Conservation (phyloP, 2,797 vertebrate species). For the Micromesistius poutassou region DNA sequence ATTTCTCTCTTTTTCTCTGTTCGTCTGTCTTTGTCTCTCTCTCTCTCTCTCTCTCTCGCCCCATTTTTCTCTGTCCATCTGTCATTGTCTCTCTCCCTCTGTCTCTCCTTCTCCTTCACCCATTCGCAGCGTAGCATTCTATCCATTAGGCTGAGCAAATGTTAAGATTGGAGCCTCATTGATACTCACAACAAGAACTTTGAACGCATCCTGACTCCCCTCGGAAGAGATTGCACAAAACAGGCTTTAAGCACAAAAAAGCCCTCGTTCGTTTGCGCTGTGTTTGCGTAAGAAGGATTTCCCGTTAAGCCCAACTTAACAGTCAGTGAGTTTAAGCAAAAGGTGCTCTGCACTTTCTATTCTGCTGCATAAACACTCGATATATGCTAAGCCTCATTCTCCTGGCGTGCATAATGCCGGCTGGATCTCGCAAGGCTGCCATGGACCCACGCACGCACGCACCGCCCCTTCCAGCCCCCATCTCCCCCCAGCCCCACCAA, state of each 20-base stretch:
- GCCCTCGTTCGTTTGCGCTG: conserved; percentile 46
- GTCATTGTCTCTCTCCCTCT: neutral
- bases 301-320: conserved; percentile 74
- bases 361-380: conserved; percentile 75
- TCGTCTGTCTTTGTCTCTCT: neutral
- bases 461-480: conserved; percentile 36
- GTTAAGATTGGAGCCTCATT: conserved; percentile 25
- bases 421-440: conserved; percentile 59
- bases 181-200: conserved; percentile 2
- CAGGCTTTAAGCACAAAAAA: conserved; percentile 28
- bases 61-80: conserved; percentile 32
- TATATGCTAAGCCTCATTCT: conserved; percentile 78
- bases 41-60: conserved; percentile 3
- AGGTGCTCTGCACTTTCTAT: conserved; percentile 74
- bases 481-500: conserved; percentile 37
- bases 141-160: conserved; percentile 9
- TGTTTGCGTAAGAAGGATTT: conserved; percentile 72
- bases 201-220: conserved; percentile 1
- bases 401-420: conserved; percentile 72
- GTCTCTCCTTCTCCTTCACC: neutral
- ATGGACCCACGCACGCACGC: conserved; percentile 51
- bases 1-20: no score
- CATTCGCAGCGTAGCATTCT: conserved; percentile 5
- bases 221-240: conserved; percentile 22
- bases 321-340: conserved; percentile 72